A percentile compares a stretch with the other conserved stretches of the same genome.
Evolutionary conservation across 2,113 vertebrate genomes (phyloP).

Genomic region (Heptranchias perlo): DNA sequence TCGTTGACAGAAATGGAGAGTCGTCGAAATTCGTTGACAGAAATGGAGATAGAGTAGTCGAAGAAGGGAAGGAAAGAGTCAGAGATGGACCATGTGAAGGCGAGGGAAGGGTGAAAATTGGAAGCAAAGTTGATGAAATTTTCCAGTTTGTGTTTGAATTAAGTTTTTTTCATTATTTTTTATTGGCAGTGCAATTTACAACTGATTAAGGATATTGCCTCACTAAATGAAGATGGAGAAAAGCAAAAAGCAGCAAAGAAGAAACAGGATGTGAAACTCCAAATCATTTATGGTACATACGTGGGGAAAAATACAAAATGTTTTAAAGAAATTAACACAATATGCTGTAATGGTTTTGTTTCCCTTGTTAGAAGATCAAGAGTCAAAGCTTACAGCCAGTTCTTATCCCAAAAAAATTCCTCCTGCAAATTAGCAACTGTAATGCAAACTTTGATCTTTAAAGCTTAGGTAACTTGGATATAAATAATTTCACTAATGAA

Average conservation of each 20-base stretch:
- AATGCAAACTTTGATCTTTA: neutral
- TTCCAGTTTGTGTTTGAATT: too few species aligned
- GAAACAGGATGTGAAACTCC: conserved; percentile 42
- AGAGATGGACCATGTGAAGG: too few species aligned
- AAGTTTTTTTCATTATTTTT: conserved; percentile 13
- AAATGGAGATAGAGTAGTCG: too few species aligned
- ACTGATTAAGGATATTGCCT: conserved; percentile 48
- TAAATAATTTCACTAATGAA: neutral
- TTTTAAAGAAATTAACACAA: neutral
- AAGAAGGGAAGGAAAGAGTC: too few species aligned
- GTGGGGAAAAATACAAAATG: neutral
- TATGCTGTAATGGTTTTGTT: neutral
- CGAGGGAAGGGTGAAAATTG: too few species aligned
- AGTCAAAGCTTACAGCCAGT: neutral
- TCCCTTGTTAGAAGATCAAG: neutral
- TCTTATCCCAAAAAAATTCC: neutral
- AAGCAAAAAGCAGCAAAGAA: conserved; percentile 39
- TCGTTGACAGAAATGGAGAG: too few species aligned
- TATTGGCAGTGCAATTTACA: conserved; percentile 46
- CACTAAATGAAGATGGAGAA: conserved; percentile 45
- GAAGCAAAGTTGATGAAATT: too few species aligned
- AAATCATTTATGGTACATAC: conserved; percentile 48
- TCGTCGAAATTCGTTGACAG: too few species aligned
- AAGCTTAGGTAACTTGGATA: neutral
- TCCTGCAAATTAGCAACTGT: neutral